These are phyloP conservation scores for Chaetodon auriga DNA, from an alignment of 2,113 vertebrate species.

Conservation along the genomic window DNA sequence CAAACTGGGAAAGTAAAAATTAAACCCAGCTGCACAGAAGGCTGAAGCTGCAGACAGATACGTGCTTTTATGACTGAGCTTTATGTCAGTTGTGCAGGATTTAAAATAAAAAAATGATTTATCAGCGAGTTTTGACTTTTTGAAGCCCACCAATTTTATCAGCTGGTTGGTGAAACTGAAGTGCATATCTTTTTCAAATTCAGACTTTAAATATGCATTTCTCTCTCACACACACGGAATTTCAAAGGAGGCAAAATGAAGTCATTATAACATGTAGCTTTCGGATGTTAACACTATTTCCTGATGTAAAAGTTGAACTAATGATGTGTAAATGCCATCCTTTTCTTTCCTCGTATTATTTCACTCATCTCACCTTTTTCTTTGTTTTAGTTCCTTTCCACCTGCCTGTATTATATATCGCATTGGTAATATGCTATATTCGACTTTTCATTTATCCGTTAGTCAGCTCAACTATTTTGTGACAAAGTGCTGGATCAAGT, in stretches of 20 bases:
- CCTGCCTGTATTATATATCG: conserved; percentile 81
- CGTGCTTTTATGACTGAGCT: conserved; percentile 38
- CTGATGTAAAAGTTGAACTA: conserved; percentile 85
- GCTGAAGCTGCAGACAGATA: neutral
- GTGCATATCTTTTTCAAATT: conserved; percentile 13
- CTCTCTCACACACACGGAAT: conserved; percentile 5
- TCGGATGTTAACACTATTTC: conserved; percentile 80
- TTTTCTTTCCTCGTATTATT: conserved; percentile 57
- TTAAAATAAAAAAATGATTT: conserved; percentile 25
- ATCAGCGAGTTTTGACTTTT: conserved; percentile 29
- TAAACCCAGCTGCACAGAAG: conserved; percentile 2
- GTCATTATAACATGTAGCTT: conserved; percentile 93
- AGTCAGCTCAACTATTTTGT: conserved; percentile 83
- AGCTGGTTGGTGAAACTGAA: conserved; percentile 28
- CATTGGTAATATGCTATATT: conserved; percentile 84
- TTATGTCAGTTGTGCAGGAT: conserved; percentile 28
- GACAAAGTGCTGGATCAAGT: conserved; percentile 82
- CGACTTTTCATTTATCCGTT: conserved; percentile 84
- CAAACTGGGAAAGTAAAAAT: conserved; percentile 17
- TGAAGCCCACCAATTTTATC: neutral
- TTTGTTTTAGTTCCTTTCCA: conserved; percentile 61
- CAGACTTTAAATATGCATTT: conserved; percentile 33
- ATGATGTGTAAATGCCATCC: conserved; percentile 78
- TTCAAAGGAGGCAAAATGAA: conserved; percentile 83
- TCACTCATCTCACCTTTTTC: conserved; percentile 60